Evolutionary conservation across 53 echinoderm and acorn worm genomes (phyloP).

Genomic region (Patiria pectinifera): DNA sequence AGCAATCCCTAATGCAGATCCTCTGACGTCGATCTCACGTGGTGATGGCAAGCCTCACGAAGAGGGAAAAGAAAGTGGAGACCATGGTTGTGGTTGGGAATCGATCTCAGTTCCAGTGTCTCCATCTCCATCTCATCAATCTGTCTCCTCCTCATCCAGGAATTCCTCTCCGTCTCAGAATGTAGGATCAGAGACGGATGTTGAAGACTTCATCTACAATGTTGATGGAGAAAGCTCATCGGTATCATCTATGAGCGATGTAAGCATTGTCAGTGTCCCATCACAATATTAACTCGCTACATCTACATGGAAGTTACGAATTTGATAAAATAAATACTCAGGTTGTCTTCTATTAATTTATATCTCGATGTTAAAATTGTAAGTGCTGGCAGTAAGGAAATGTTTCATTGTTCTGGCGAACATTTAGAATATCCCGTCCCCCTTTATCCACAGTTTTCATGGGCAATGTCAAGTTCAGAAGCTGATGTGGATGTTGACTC

Average conservation of each 20-base stretch:
- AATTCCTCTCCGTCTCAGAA: neutral
- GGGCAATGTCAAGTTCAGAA: neutral
- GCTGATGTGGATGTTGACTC: neutral
- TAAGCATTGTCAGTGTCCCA: neutral
- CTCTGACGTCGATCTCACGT: too few species aligned
- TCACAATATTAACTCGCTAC: too few species aligned
- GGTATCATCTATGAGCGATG: too few species aligned
- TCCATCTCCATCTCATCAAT: neutral
- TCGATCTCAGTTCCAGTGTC: neutral
- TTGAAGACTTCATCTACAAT: neutral
- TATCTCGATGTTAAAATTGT: too few species aligned
- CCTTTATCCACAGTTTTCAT: too few species aligned
- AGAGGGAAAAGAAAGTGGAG: neutral
- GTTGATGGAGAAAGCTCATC: neutral
- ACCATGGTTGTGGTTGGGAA: neutral
- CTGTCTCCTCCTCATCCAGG: neutral
- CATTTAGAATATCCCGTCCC: too few species aligned
- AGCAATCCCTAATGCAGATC: neutral
- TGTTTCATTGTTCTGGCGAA: too few species aligned
- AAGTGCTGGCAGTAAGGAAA: too few species aligned
- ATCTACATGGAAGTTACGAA: too few species aligned
- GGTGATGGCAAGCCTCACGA: neutral
- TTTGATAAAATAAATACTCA: too few species aligned
- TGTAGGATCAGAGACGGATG: neutral
- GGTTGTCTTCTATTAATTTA: too few species aligned